phyloP scores from a whole-genome alignment of 2,888 invertebrate species.

The Tipula vernalis region DNA sequence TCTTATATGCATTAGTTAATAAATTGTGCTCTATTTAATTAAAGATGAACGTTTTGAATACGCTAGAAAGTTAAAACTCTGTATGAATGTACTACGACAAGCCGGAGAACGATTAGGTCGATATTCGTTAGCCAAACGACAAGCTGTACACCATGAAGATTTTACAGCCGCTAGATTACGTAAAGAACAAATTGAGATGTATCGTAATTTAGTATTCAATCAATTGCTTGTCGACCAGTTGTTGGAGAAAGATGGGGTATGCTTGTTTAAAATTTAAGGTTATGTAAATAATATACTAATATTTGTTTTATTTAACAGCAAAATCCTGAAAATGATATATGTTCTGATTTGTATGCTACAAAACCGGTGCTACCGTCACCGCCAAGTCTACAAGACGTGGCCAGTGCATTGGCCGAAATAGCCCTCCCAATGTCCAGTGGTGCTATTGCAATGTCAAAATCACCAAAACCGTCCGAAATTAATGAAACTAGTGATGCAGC shows the following conservation, averaged over 20 bases:
- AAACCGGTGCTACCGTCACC: conserved; percentile 32
- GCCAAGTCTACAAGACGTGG: conserved; percentile 35
- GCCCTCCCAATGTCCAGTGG: conserved; percentile 24
- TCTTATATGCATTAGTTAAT: not conserved
- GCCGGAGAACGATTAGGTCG: conserved; percentile 85
- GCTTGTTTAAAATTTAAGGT: not conserved
- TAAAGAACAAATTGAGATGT: conserved; percentile 80
- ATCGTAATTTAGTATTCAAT: conserved; percentile 60
- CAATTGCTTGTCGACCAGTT: conserved; percentile 63
- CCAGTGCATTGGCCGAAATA: conserved; percentile 28
- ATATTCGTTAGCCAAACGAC: conserved; percentile 80
- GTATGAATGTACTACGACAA: conserved; percentile 68
- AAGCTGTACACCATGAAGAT: conserved; percentile 85
- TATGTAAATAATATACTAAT: not conserved
- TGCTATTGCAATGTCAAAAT: conserved; percentile 24
- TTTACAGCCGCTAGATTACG: conserved; percentile 83
- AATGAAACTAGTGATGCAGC: not conserved
- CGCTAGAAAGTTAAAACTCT: conserved; percentile 78
- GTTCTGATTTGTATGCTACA: conserved; percentile 30
- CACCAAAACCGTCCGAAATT: not conserved
- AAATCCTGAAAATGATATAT: conserved; percentile 27
- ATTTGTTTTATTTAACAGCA: conserved; percentile 8
- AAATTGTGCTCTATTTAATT: conserved; percentile 13
- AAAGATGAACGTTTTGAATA: conserved; percentile 86
- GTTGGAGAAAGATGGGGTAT: conserved; percentile 63